Percentiles rank a stretch among this genome's conserved stretches.
These are phyloP conservation scores for chimpanzee (Pan troglodytes) DNA, from an alignment of 2,113 vertebrate genomes.

Conservation along the genomic window NHGRI_mPanTro3-v2.1_pri NC_086015.1:19684001-19684500, in stretches of 20 bases:
- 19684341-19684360: slow-evolving; percentile 58
- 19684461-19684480: not conserved
- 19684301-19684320: slow-evolving; percentile 99
- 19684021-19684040: not conserved
- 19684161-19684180: not conserved
- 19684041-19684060: slow-evolving; percentile 39
- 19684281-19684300: slow-evolving; percentile 99
- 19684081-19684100: slow-evolving; percentile 35
- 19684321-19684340: slow-evolving; percentile 89
- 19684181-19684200: not conserved
- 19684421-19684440: not conserved
- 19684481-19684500: not conserved
- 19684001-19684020: not conserved
- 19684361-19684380: slow-evolving; percentile 38
- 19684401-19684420: not conserved
- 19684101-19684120: not conserved
- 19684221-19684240: slow-evolving; percentile 81
- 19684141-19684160: not conserved
- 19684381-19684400: not conserved
- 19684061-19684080: slow-evolving; percentile 23
- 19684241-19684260: slow-evolving; percentile 99
- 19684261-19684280: slow-evolving; percentile 98
- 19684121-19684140: not conserved
- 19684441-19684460: not conserved
- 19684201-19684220: not conserved